These are phyloP conservation scores for Anaspis maculata DNA, from an alignment of 2,888 invertebrate genomes.

Conservation along the genomic window DNA sequence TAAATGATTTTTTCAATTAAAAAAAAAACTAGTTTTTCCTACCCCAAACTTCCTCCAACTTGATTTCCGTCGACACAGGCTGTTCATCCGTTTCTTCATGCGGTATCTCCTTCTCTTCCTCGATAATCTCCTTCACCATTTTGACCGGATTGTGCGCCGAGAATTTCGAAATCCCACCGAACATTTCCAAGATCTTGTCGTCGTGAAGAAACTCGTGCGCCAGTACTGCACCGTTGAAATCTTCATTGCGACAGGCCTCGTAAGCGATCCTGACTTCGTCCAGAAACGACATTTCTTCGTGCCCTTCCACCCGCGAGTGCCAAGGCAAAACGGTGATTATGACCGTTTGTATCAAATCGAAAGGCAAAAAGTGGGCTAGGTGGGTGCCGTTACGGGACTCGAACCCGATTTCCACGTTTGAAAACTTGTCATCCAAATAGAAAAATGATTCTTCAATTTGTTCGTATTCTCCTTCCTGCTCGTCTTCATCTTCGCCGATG, in stretches of 20 bases:
- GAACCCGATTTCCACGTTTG: constrained; percentile 18
- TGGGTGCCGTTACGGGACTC: constrained; percentile 12
- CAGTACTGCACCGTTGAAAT: constrained; percentile 30
- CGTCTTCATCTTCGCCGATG: no score
- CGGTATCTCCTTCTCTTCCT: not conserved
- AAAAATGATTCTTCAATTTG: not conserved
- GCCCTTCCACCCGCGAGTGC: constrained; percentile 26
- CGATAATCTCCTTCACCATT: constrained; percentile 14
- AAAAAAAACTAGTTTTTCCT: constrained; percentile 2
- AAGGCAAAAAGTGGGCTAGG: constrained; percentile 27
- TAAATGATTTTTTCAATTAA: constrained; percentile 8
- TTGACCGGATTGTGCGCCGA: constrained; percentile 22
- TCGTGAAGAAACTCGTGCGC: constrained; percentile 32
- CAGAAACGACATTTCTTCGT: constrained; percentile 28
- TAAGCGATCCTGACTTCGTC: constrained; percentile 30
- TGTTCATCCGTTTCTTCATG: not conserved
- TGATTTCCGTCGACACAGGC: no score
- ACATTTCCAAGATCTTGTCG: constrained; percentile 21
- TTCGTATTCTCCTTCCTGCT: constrained; percentile 11
- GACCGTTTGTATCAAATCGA: constrained; percentile 30
- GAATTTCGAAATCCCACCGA: constrained; percentile 27
- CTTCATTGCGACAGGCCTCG: constrained; percentile 21
- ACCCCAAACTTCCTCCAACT: no score
- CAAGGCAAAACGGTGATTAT: constrained; percentile 30
- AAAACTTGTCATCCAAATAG: constrained; percentile 19